Evolutionary conservation across 2,113 vertebrate genomes (phyloP).

Genomic region (Coptodon rendalli): DNA sequence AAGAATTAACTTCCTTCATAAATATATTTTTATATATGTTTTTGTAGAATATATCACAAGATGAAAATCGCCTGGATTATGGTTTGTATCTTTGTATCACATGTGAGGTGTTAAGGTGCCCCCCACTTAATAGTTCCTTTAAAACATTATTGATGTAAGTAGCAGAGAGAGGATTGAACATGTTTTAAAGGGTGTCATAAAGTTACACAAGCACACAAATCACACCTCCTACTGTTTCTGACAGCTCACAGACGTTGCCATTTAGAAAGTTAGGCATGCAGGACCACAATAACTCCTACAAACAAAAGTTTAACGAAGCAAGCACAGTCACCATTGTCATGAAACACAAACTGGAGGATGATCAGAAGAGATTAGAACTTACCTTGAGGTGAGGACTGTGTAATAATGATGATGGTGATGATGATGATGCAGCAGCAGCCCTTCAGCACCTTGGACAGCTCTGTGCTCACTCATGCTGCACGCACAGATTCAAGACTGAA

Average conservation of each 20-base stretch:
- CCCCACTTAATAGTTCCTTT: not conserved
- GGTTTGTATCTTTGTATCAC: not conserved
- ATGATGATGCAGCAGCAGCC: not conserved
- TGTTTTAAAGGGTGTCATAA: not conserved
- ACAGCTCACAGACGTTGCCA: not conserved
- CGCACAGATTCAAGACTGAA: not conserved
- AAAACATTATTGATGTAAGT: not conserved
- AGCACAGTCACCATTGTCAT: not conserved
- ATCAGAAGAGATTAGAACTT: not conserved
- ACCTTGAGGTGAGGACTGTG: not conserved
- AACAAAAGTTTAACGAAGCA: not conserved
- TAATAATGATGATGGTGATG: not conserved
- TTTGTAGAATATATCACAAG: not conserved
- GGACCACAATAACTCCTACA: not conserved
- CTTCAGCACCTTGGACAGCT: conserved; percentile 44
- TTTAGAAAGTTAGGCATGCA: not conserved
- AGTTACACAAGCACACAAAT: not conserved
- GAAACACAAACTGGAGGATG: not conserved
- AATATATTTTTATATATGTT: not conserved
- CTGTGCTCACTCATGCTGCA: not conserved
- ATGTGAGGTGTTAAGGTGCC: not conserved
- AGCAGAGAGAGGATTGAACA: not conserved
- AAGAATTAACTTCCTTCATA: not conserved
- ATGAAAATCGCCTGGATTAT: not conserved
- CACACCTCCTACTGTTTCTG: not conserved